phyloP scores from a whole-genome alignment of 1,140 invertebrate genomes.

The Rhopalosiphum padi region DNA sequence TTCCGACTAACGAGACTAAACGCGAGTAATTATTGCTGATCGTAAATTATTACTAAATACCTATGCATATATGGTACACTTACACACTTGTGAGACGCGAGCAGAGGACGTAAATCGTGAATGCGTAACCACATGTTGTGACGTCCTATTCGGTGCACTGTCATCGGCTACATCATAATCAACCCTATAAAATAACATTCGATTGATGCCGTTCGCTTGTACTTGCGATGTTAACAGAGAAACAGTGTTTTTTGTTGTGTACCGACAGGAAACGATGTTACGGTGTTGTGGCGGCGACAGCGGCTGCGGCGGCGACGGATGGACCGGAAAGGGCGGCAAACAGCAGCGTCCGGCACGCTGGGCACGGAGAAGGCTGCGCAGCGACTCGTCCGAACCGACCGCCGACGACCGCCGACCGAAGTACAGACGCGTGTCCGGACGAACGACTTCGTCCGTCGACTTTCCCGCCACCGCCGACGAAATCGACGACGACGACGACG shows the following conservation, averaged over 20 bases:
- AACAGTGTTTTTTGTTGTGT: slow-evolving; percentile 59
- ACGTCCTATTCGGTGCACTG: background rate
- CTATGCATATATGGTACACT: too few relatives aligned
- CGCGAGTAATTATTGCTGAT: too few relatives aligned
- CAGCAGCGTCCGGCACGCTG: background rate
- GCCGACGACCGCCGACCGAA: background rate
- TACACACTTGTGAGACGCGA: too few relatives aligned
- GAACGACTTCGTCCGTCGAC: background rate
- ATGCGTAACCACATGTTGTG: too few relatives aligned
- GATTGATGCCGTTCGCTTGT: background rate
- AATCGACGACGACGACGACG: too few relatives aligned
- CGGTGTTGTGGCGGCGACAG: slow-evolving; percentile 59
- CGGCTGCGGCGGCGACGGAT: background rate
- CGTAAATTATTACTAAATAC: too few relatives aligned
- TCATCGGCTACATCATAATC: background rate
- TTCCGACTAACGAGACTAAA: too few relatives aligned
- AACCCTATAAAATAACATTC: background rate
- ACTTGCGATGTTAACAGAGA: slow-evolving; percentile 51
- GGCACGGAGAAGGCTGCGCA: background rate
- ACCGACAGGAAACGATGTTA: slow-evolving; percentile 59
- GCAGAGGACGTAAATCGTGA: too few relatives aligned
- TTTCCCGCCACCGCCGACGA: background rate
- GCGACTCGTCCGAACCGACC: background rate
- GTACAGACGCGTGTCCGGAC: slow-evolving; percentile 15
- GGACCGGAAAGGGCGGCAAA: background rate